Evolutionary conservation across 64 coral and sea anemone genomes (phyloP).

Genomic region (Porites australiensis): DNA sequence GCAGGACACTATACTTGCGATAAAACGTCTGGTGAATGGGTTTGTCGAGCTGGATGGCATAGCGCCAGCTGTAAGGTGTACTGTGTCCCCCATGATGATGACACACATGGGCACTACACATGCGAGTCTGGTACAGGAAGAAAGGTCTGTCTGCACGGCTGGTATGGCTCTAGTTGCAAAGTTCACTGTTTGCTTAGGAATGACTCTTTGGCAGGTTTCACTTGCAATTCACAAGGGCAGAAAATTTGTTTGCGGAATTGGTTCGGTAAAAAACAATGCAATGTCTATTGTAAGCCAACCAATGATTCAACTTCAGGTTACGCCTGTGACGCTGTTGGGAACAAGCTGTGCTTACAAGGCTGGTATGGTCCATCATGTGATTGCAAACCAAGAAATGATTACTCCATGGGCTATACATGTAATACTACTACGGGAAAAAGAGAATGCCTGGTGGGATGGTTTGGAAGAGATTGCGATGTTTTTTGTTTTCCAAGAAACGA

Average conservation of each 20-base stretch:
- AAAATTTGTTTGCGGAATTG: slow-evolving; percentile 74
- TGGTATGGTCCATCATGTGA: slow-evolving; percentile 87
- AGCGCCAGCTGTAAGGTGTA: slow-evolving; percentile 62
- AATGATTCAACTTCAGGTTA: slow-evolving; percentile 79
- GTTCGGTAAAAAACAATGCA: slow-evolving; percentile 76
- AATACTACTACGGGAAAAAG: slow-evolving; percentile 65
- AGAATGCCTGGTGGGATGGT: slow-evolving; percentile 69
- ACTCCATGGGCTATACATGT: slow-evolving; percentile 53
- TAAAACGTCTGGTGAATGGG: slow-evolving; percentile 64
- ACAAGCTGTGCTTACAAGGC: slow-evolving; percentile 63
- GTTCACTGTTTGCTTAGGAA: slow-evolving; percentile 62
- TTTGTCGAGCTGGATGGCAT: slow-evolving; percentile 75
- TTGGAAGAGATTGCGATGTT: slow-evolving; percentile 36
- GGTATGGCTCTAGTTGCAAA: slow-evolving; percentile 73
- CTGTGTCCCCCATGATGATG: slow-evolving; percentile 76
- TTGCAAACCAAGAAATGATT: slow-evolving; percentile 73
- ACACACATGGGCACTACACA: slow-evolving; percentile 71
- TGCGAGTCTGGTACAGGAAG: slow-evolving; percentile 59
- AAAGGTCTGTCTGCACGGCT: slow-evolving; percentile 70
- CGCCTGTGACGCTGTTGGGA: slow-evolving; percentile 53
- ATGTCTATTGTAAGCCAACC: slow-evolving; percentile 60
- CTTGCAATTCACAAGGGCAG: slow-evolving; percentile 51
- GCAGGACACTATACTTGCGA: slow-evolving; percentile 79
- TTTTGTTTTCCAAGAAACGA: slow-evolving; percentile 72
- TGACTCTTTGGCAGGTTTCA: slow-evolving; percentile 68